A percentile compares a stretch with the other conserved stretches of the same genome.
Conservation (phyloP, 2,888 invertebrate genomes). For the Sesamia inferens region DNA sequence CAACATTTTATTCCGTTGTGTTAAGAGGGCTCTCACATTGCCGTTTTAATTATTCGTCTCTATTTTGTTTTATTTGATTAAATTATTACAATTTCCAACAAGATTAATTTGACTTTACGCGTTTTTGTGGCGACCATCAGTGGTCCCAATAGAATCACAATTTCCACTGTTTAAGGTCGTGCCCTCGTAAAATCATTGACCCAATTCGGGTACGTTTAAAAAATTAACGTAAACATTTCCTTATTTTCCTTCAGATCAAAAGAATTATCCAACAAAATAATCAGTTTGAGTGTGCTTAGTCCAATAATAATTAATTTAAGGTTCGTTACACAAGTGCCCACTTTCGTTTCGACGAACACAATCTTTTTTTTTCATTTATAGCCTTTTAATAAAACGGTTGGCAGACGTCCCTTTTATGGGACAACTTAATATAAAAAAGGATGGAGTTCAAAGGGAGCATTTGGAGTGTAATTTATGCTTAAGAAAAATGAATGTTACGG, state of each 20-base stretch:
- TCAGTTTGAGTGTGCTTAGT: slow-evolving; percentile 61
- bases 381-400: slow-evolving; percentile 73
- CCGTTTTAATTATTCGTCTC: slow-evolving; percentile 41
- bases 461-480: slow-evolving; percentile 76
- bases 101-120: slow-evolving; percentile 57
- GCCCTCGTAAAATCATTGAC: slow-evolving; percentile 50
- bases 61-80: slow-evolving; percentile 53
- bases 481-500: slow-evolving; percentile 74
- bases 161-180: slow-evolving; percentile 40
- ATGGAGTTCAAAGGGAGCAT: slow-evolving; percentile 71
- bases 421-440: slow-evolving; percentile 75
- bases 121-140: slow-evolving; percentile 50
- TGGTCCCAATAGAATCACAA: slow-evolving; percentile 11
- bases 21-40: slow-evolving; percentile 42
- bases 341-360: slow-evolving; percentile 65
- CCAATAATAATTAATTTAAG: slow-evolving; percentile 71
- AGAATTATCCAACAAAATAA: slow-evolving; percentile 59
- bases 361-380: slow-evolving; percentile 72
- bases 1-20: slow-evolving; percentile 7
- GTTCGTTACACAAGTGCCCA: slow-evolving; percentile 66
- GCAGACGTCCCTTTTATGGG: slow-evolving; percentile 67
- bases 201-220: slow-evolving; percentile 55
- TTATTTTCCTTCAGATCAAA: slow-evolving; percentile 59
- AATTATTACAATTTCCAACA: slow-evolving; percentile 51
- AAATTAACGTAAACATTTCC: slow-evolving; percentile 54